These are phyloP conservation scores for Festucalex cinctus DNA, from an alignment of 2,113 vertebrate species.

Conservation along the genomic window DNA sequence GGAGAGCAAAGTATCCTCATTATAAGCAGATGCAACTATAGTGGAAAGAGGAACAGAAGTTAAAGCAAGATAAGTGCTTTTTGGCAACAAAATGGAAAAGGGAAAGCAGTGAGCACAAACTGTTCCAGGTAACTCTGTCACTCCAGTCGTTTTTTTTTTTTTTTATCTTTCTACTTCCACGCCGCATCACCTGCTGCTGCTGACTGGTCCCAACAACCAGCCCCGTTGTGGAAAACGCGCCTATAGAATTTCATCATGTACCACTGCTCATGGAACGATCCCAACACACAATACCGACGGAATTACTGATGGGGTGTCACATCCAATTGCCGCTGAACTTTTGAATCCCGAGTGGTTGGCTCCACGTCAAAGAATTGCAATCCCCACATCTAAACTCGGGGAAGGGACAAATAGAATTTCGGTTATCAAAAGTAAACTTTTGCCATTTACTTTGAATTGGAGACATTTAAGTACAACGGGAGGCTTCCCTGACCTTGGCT, in stretches of 20 bases:
- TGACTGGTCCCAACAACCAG: not conserved
- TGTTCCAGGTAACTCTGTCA: not conserved
- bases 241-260: conserved; percentile 2
- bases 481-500: not conserved
- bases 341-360: conserved; percentile 1
- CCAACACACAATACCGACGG: not conserved
- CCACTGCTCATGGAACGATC: not conserved
- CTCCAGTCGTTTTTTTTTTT: not conserved
- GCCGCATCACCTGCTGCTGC: not conserved
- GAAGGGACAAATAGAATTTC: conserved; percentile 15
- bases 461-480: not conserved
- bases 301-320: not conserved
- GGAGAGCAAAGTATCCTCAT: not conserved
- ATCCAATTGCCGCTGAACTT: conserved; percentile 8
- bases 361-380: not conserved
- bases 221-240: not conserved
- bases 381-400: conserved; percentile 10
- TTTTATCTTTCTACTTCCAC: not conserved
- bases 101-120: too few species aligned
- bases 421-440: not conserved
- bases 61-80: not conserved
- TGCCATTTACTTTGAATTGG: not conserved
- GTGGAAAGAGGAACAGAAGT: not conserved
- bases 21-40: not conserved
- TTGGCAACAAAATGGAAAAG: not conserved